Percentiles rank a stretch among this genome's conserved stretches.
These are phyloP conservation scores for Benitochromis conjunctus DNA, from an alignment of 2,113 vertebrate species.

Conservation along the genomic window DNA sequence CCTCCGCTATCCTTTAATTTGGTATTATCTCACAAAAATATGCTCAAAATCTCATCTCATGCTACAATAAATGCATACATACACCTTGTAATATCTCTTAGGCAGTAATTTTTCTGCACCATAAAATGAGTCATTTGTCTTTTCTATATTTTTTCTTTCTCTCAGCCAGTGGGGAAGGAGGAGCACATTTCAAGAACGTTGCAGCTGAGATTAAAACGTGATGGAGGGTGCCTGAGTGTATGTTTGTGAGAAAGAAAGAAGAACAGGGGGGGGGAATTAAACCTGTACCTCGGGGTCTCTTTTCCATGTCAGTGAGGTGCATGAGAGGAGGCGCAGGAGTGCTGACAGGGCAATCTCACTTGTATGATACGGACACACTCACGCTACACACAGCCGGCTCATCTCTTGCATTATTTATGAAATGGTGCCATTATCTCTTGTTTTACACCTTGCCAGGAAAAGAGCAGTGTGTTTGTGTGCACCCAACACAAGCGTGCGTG, in stretches of 20 bases:
- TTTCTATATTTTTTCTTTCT: conserved; percentile 26
- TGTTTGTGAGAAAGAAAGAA: background rate
- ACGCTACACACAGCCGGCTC: background rate
- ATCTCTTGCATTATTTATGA: conserved; percentile 67
- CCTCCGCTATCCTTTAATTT: conserved; percentile 16
- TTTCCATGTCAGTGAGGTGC: conserved; percentile 22
- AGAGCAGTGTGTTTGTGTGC: background rate
- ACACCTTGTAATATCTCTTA: conserved; percentile 49
- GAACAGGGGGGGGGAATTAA: background rate
- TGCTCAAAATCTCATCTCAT: conserved; percentile 35
- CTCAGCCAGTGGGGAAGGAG: conserved; percentile 21
- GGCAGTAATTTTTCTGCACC: conserved; percentile 47
- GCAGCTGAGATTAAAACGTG: conserved; percentile 64
- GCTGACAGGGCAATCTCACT: conserved; percentile 56
- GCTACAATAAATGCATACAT: conserved; percentile 48
- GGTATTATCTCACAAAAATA: conserved; percentile 20
- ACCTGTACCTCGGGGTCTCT: conserved; percentile 27
- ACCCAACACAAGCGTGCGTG: background rate
- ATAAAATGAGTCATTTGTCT: conserved; percentile 61
- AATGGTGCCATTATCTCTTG: conserved; percentile 56
- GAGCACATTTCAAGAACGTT: conserved; percentile 8
- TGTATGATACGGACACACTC: conserved; percentile 15
- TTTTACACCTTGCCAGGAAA: conserved; percentile 56
- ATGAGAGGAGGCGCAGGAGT: background rate
- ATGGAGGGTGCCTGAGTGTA: conserved; percentile 49